Conservation (phyloP, 2,113 vertebrate species). For the Apus apus region DNA sequence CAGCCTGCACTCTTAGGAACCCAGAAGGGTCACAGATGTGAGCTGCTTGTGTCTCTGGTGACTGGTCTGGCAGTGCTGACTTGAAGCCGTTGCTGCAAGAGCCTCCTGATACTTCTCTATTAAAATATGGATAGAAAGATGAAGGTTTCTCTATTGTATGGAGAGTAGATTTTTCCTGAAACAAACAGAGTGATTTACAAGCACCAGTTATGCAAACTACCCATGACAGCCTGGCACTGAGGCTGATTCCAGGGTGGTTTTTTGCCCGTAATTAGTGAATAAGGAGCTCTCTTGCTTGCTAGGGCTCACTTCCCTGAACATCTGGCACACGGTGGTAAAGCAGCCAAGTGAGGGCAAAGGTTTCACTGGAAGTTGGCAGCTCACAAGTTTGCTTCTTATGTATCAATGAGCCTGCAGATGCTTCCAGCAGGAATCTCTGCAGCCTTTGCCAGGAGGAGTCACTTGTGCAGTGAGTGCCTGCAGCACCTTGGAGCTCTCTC, state of each 20-base stretch:
- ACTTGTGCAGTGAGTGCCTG: neutral
- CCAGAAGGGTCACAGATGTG: neutral
- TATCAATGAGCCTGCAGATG: neutral
- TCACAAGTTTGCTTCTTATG: constrained; percentile 22
- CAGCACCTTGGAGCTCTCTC: neutral
- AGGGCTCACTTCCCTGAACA: constrained; percentile 27
- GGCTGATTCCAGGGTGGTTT: neutral
- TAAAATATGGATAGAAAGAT: neutral
- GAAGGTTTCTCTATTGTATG: neutral
- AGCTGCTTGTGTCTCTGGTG: neutral
- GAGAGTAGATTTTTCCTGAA: neutral
- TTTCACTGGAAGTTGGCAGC: constrained; percentile 47
- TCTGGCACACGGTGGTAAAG: constrained; percentile 20
- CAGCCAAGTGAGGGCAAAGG: constrained; percentile 66
- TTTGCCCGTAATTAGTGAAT: constrained; percentile 5
- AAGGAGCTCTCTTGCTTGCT: constrained; percentile 11
- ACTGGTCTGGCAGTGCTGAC: neutral
- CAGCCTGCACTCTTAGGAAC: neutral
- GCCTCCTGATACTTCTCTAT: neutral
- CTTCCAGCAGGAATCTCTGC: constrained; percentile 13
- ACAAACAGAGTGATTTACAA: neutral
- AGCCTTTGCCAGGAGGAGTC: constrained; percentile 42
- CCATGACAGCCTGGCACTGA: neutral
- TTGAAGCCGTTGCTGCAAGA: neutral
- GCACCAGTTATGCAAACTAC: neutral